phyloP scores from a whole-genome alignment of 2,888 invertebrate genomes.

The Hirtodrosophila confusa region DNA sequence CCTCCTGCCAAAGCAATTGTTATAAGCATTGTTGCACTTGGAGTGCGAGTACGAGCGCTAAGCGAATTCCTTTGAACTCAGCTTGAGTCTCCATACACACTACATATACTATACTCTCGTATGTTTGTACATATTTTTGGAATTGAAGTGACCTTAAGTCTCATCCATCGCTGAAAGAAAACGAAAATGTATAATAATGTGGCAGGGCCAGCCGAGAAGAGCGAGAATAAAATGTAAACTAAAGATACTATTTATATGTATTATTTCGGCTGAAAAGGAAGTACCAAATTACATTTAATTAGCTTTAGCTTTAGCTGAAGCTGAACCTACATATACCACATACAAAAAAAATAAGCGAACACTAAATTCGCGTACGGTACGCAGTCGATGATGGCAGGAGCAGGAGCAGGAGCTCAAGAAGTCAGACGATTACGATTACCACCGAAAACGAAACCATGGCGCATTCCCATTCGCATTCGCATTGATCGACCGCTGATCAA shows the following conservation, averaged over 20 bases:
- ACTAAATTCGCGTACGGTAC: slow-evolving; percentile 79
- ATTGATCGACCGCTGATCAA: slow-evolving; percentile 68
- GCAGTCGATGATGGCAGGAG: slow-evolving; percentile 50
- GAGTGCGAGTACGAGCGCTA: slow-evolving; percentile 40
- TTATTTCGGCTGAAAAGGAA: slow-evolving; percentile 83
- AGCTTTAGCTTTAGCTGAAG: slow-evolving; percentile 68
- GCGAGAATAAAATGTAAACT: slow-evolving; percentile 72
- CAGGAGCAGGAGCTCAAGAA: slow-evolving; percentile 60
- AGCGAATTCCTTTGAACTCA: slow-evolving; percentile 70
- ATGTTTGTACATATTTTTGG: neutral
- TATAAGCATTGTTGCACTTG: slow-evolving; percentile 43
- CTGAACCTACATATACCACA: slow-evolving; percentile 31
- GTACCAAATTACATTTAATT: slow-evolving; percentile 84
- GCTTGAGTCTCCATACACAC: slow-evolving; percentile 11
- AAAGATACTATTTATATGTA: slow-evolving; percentile 81
- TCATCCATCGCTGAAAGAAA: slow-evolving; percentile 63
- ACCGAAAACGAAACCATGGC: slow-evolving; percentile 66
- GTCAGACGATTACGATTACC: slow-evolving; percentile 78
- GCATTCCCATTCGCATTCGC: slow-evolving; percentile 32
- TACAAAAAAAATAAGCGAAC: slow-evolving; percentile 39
- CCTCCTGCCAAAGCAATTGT: slow-evolving; percentile 53
- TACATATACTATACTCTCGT: neutral
- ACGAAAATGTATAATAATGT: slow-evolving; percentile 77
- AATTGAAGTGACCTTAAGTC: slow-evolving; percentile 64
- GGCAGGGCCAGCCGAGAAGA: slow-evolving; percentile 28